Base-by-base conservation (phyloP, 2,888 invertebrate species). In the Lithophane socia region DNA sequence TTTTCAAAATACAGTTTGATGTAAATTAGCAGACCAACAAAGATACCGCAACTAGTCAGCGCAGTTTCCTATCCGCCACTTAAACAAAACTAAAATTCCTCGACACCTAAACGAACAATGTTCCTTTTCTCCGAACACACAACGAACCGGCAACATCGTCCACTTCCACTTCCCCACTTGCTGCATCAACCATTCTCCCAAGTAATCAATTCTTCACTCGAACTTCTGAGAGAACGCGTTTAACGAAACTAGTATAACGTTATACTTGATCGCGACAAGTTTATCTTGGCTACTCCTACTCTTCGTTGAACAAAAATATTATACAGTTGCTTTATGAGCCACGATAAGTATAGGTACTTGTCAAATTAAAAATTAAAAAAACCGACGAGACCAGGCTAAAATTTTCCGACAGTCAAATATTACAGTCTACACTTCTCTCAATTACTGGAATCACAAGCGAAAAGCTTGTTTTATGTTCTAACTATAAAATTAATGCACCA, bases 161-260 rank as follows among this genome's bases (percentile, higher is more conserved):
- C 68, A 75, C 52, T 56, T 54, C 37, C 68, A 16, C 37, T 80
- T 70, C 65, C 71, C 47, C 60, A 73, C 63, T 82, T 72, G 21
- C 71, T 77, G 73, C 69, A 73, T 73, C 63, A 75, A 71, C 58
- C 68, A 70, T 78, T 82, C 75, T 65, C 49, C 21, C 60, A 69
- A 83, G 78, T 75, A 77, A 86, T 86, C 75, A 83, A 84, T 84
- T 84, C 83, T 83, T 75, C 83, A 73, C 78, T 86, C 86, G 52
- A 82, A 84, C 47, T 85, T 82, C 66, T 64, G 54, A 73, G 73
- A 86, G 79, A 68, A 69, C 58, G n/a, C 71, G 73, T 69, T 68
- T 69, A 75, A 16, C 49, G 18, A 52, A 18, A 77, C 66, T 74
- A 77, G 72, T 73, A 78, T 75, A 75, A 67, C 69, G 64, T 82